Evolutionary conservation across 2,888 invertebrate genomes (phyloP), one percentile per base, ranked within the genome.

Genomic region (Nomada goodeniana): DNA sequence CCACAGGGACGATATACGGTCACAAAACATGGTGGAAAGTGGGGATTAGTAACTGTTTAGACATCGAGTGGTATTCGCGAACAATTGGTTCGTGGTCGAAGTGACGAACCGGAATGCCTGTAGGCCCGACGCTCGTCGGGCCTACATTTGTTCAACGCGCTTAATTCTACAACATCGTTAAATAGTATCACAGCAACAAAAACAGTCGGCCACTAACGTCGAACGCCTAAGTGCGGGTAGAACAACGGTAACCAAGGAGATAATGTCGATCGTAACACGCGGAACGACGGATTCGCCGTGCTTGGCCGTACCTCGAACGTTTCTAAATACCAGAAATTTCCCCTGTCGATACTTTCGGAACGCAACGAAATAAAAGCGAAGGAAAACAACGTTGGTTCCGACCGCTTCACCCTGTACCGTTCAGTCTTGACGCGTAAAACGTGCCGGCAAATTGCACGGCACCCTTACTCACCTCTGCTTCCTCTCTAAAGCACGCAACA

Each of bases 131-230:
- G 7, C 47, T 36, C 20, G 47, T 50, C 65, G 57, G 65, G 50
- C 57, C 52, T 53, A 44, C 52, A 76, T 57, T 59, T 50, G 59
- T 74, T 75, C 61, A 75, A 80, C 76, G 71, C 67, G 76, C 73
- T 76, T 88, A 82, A 79, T 59, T 60, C 85, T 82, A 84, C 64
- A 65, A 72, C 75, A 75, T 83, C 74, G 36, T 80, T 68, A 76
- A 83, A 80, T 83, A 77, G 83, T 88, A 88, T 88, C 88, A 88
- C 88, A 88, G 88, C 82, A 87, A 88, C 88, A 82, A 88, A 88
- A 88, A 88, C 88, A 88, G 87, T 86, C 87, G 84, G 86, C 77
- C 80, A 80, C 86, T 88, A 88, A 85, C 86, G 79, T 80, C 74
- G 68, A 76, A 73, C 81, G 44, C 65, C 82, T 76, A 79, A 59